Conservation (phyloP, 2,797 vertebrate genomes). For the Cirrhinus molitorella region DNA sequence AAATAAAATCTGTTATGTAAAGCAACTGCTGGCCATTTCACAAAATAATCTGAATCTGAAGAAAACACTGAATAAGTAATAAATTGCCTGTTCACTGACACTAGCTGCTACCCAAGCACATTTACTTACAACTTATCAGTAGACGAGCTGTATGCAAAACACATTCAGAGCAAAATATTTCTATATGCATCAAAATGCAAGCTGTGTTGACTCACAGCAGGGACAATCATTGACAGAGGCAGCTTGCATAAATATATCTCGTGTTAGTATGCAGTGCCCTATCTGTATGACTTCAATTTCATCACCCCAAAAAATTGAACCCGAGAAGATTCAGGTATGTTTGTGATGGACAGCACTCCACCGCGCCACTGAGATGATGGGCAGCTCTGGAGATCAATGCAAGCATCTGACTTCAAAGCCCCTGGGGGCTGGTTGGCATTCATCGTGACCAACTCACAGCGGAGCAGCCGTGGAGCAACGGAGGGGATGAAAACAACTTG, state of each 20-base stretch:
- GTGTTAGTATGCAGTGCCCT: constrained; percentile 21
- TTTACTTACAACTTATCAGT: background rate
- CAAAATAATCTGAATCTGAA: too few relatives aligned
- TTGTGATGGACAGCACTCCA: constrained; percentile 38
- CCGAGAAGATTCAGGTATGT: constrained; percentile 7
- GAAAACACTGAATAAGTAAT: too few relatives aligned
- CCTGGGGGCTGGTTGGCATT: constrained; percentile 55
- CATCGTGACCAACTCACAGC: constrained; percentile 43
- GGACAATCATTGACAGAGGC: constrained; percentile 19
- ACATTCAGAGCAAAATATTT: constrained; percentile 30
- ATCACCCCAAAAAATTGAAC: background rate
- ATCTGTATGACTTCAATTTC: constrained; percentile 15
- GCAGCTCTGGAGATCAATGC: constrained; percentile 59
- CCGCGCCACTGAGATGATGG: constrained; percentile 43
- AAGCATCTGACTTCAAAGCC: constrained; percentile 57
- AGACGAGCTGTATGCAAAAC: background rate
- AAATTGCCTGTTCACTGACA: background rate
- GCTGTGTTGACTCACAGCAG: constrained; percentile 29
- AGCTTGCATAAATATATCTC: background rate
- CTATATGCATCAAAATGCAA: constrained; percentile 30
- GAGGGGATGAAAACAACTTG: constrained; percentile 43
- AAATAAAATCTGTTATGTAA: background rate
- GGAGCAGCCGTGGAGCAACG: constrained; percentile 26
- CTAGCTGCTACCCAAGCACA: background rate
- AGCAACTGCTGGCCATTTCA: background rate